Percentiles rank a stretch among this genome's conserved stretches.
Conservation (phyloP, 2,888 invertebrate species). For the Heliothis peltigera region DNA sequence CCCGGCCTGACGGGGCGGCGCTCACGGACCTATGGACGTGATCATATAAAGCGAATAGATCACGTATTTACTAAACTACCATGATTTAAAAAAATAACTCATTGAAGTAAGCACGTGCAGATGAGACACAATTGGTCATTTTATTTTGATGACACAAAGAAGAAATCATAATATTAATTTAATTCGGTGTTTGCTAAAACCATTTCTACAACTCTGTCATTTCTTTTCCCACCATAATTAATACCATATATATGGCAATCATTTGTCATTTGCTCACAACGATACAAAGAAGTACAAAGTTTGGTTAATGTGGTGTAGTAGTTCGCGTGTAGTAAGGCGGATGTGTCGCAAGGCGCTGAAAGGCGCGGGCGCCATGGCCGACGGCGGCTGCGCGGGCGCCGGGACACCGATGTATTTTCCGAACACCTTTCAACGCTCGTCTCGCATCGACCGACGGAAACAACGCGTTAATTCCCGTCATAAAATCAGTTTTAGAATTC, state of each 20-base stretch:
- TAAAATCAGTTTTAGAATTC: constrained; percentile 90
- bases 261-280: constrained; percentile 2
- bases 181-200: neutral
- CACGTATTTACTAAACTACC: constrained; percentile 80
- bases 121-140: constrained; percentile 15
- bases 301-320: constrained; percentile 42
- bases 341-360: constrained; percentile 80
- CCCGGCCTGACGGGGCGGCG: constrained; percentile 52
- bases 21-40: constrained; percentile 57
- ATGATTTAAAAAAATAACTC: constrained; percentile 68
- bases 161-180: neutral
- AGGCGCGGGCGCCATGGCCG: constrained; percentile 68
- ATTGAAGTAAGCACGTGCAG: constrained; percentile 73
- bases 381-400: constrained; percentile 60
- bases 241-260: constrained; percentile 20
- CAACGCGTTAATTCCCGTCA: constrained; percentile 90
- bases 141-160: constrained; percentile 29
- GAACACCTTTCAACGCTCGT: constrained; percentile 89
- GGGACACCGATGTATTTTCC: constrained; percentile 84
- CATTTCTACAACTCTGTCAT: no score
- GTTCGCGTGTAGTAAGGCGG: constrained; percentile 62
- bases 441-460: constrained; percentile 89
- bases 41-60: constrained; percentile 78
- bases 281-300: constrained; percentile 37
- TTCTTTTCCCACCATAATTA: neutral